A percentile compares a stretch with the other conserved stretches of the same genome.
These are phyloP conservation scores for Malaclemys terrapin DNA, from an alignment of 2,113 vertebrate genomes.

Conservation along the genomic window DNA sequence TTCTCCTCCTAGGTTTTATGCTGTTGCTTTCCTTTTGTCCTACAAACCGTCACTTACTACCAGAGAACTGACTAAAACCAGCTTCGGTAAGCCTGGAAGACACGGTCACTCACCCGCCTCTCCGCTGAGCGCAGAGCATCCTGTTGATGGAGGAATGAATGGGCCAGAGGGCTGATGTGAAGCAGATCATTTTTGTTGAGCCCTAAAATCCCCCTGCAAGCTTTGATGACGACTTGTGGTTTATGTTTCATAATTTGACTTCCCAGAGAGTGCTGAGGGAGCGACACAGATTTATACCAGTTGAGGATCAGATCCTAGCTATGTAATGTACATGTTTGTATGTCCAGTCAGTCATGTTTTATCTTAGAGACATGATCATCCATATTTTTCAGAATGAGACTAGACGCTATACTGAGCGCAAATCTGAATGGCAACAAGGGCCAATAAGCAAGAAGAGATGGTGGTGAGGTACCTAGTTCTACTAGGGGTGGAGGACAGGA, in stretches of 20 bases:
- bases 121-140: background rate
- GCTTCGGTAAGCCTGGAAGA: slow-evolving; percentile 28
- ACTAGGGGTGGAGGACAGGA: background rate
- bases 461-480: background rate
- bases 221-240: background rate
- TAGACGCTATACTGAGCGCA: background rate
- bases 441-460: background rate
- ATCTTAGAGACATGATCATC: background rate
- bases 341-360: background rate
- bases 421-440: background rate
- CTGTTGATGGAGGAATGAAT: slow-evolving; percentile 33
- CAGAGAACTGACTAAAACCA: slow-evolving; percentile 13
- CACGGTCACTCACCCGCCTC: slow-evolving; percentile 23
- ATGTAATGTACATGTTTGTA: background rate
- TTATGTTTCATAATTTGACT: slow-evolving; percentile 36
- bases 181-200: slow-evolving; percentile 32
- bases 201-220: slow-evolving; percentile 34
- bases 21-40: background rate
- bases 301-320: background rate
- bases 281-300: background rate
- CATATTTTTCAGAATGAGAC: rapidly evolving
- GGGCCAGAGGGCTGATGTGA: slow-evolving; percentile 31
- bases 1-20: background rate
- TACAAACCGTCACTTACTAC: background rate
- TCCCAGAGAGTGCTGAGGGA: slow-evolving; percentile 18